Conservation (phyloP, 2,888 invertebrate species). For the Mystacides longicornis region DNA sequence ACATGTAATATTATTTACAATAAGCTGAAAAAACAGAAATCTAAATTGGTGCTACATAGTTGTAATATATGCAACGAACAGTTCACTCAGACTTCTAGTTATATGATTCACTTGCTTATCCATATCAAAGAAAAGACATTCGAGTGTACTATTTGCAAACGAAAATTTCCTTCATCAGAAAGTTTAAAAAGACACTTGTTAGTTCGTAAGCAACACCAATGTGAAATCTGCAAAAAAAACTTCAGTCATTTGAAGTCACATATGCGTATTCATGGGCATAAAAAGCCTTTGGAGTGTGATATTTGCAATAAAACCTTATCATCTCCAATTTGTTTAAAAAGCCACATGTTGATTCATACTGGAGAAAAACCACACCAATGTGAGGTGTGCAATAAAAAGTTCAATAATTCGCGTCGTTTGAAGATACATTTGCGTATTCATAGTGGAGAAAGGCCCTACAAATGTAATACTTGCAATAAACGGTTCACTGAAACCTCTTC, state of each 20-base stretch:
- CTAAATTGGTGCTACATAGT: too few relatives aligned
- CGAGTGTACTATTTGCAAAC: neutral
- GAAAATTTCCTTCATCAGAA: neutral
- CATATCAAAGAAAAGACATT: neutral
- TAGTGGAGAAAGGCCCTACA: too few relatives aligned
- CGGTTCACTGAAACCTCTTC: neutral
- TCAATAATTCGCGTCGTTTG: too few relatives aligned
- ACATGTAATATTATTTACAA: too few relatives aligned
- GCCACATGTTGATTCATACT: too few relatives aligned
- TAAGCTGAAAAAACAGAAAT: too few relatives aligned
- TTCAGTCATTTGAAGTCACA: neutral
- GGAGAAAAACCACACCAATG: too few relatives aligned
- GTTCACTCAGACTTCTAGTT: neutral
- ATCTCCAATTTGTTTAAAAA: neutral
- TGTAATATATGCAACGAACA: neutral
- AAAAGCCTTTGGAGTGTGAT: neutral
- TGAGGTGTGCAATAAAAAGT: too few relatives aligned
- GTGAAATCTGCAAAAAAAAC: neutral
- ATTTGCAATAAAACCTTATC: neutral
- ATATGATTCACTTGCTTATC: neutral
- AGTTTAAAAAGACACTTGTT: neutral
- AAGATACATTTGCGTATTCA: too few relatives aligned
- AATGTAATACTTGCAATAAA: neutral
- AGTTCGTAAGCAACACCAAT: neutral
- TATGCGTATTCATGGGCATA: neutral